These are phyloP conservation scores for Pomacea maculata DNA, from an alignment of 1,140 invertebrate species.

Conservation along the genomic window DNA sequence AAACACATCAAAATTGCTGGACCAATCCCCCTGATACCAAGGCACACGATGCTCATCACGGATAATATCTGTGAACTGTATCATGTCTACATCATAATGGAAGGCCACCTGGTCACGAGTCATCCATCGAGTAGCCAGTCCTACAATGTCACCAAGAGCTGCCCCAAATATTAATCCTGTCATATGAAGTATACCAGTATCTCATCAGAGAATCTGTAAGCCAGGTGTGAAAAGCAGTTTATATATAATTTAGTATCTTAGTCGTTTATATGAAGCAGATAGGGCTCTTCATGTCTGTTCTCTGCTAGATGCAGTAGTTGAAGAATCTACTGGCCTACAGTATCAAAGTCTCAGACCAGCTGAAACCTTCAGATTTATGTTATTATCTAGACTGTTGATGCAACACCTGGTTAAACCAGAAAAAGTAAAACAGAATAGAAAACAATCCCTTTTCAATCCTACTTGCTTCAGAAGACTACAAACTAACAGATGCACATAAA, in stretches of 20 bases:
- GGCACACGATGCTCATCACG: constrained; percentile 59
- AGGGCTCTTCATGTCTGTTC: too few species aligned
- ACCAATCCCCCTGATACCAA: constrained; percentile 64
- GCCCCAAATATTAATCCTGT: constrained; percentile 65
- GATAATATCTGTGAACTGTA: constrained; percentile 58
- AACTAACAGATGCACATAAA: background rate
- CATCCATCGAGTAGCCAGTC: constrained; percentile 63
- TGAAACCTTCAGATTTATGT: too few species aligned
- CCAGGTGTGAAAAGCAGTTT: background rate
- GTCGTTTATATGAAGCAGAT: background rate
- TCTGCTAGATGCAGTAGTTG: too few species aligned
- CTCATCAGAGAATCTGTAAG: background rate
- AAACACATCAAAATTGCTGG: constrained; percentile 62
- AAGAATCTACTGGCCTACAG: too few species aligned
- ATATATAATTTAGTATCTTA: background rate
- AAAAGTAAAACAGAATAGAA: too few species aligned
- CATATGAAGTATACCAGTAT: constrained; percentile 7
- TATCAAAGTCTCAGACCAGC: too few species aligned
- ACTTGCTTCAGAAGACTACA: background rate
- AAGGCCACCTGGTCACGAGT: constrained; percentile 61
- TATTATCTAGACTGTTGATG: too few species aligned
- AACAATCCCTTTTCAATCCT: too few species aligned
- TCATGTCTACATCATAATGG: constrained; percentile 54
- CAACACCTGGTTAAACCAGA: too few species aligned
- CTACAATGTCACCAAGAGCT: constrained; percentile 65